Evolutionary conservation across 2,888 invertebrate genomes (phyloP).

Genomic region (Trichogramma evanescens): DNA sequence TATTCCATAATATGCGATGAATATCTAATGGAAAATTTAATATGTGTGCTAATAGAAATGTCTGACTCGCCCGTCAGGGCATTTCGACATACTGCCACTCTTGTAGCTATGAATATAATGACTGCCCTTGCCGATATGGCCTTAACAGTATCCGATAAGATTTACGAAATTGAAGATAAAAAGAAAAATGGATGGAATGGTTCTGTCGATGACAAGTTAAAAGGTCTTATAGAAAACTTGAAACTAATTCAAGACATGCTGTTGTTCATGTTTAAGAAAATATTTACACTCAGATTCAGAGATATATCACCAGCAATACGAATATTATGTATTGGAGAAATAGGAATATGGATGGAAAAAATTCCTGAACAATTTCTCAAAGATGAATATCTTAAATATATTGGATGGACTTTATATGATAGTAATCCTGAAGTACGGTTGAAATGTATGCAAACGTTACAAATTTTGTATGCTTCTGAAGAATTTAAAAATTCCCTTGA

Average conservation of each 20-base stretch:
- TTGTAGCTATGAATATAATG: constrained; percentile 98
- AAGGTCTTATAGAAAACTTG: constrained; percentile 97
- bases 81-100: constrained; percentile 86
- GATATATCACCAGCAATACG: constrained; percentile 95
- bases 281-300: constrained; percentile 94
- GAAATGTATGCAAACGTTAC: constrained; percentile 79
- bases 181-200: constrained; percentile 83
- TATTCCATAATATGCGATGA: constrained; percentile 99
- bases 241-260: constrained; percentile 99
- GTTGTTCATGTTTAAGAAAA: constrained; percentile 98
- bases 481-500: constrained; percentile 93
- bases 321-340: constrained; percentile 97
- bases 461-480: constrained; percentile 91
- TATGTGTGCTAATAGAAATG: constrained; percentile 90
- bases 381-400: constrained; percentile 97
- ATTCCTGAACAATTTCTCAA: constrained; percentile 99
- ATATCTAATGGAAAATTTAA: constrained; percentile 97
- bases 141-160: constrained; percentile 86
- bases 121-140: constrained; percentile 98
- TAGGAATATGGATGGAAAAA: constrained; percentile 99
- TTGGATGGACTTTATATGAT: constrained; percentile 98
- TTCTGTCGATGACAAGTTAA: constrained; percentile 84
- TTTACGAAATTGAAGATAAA: constrained; percentile 93
- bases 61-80: constrained; percentile 96
- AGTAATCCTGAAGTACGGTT: constrained; percentile 92